Conservation (phyloP, 2,113 vertebrate species). For the Azemiops feae region DNA sequence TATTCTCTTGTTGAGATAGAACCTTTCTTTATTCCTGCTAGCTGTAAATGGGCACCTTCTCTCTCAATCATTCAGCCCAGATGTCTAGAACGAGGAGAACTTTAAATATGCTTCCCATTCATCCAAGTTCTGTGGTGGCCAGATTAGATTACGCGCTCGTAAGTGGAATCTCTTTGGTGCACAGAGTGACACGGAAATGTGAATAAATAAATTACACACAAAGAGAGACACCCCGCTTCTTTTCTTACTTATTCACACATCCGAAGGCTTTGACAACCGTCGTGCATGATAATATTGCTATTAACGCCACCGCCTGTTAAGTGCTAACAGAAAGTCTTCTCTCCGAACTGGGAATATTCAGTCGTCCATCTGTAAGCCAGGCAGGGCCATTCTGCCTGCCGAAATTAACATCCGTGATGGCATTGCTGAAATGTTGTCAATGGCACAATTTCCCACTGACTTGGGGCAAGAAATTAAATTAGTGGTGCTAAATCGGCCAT, state of each 20-base stretch:
- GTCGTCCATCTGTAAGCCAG: background rate
- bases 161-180: background rate
- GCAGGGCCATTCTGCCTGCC: background rate
- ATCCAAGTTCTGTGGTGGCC: background rate
- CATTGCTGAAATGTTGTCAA: background rate
- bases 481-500: background rate
- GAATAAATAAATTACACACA: background rate
- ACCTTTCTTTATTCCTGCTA: accelerated
- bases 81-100: background rate
- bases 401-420: background rate
- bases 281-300: background rate
- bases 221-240: background rate
- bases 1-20: background rate
- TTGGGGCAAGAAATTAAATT: background rate
- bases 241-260: background rate
- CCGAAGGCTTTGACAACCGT: background rate
- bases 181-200: background rate
- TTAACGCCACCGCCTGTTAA: background rate
- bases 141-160: background rate
- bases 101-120: background rate
- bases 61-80: background rate
- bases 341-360: background rate
- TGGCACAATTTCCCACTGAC: background rate
- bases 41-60: background rate
- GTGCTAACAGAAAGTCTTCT: background rate